Base-by-base conservation (phyloP, 2,113 vertebrate species). In the Macquaria australasica region DNA sequence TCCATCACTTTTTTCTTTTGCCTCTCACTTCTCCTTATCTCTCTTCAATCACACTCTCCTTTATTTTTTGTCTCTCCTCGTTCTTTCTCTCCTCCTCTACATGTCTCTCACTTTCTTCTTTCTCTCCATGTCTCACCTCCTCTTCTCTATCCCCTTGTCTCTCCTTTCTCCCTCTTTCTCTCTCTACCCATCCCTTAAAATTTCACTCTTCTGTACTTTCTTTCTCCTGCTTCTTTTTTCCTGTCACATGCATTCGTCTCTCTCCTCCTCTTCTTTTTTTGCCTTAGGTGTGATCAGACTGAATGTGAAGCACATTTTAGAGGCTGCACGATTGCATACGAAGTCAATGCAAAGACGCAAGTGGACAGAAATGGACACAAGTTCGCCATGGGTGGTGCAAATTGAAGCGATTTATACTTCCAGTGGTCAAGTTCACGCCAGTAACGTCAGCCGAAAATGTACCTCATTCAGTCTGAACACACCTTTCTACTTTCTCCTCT, bases 31-130 rank as follows among this genome's bases (percentile, higher is more conserved):
- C 59, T 48, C 43, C 37, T 63, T 80, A 39, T 74, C 43, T 59
- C 37, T 48, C 60, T n/a, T 60, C 15, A 31, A 64, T 77, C 80
- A 69, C 68, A 71, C 68, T 87, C 70, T 43, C 66, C 41, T 51
- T 21, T 67, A 18, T 81, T 58, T 63, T 9, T 41, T n/a, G 3
- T 41, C 4, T 15, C 56, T 71, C 43, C 37, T 20, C 6, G 4
- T 28, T 58, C 64, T 25, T 39, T 39, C 48, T 25, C 21, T n/a
- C 0, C 0, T 34, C 60, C 25, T 45, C 28, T n/a, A 18, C 6
- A 0, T 66, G 58, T 58, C 45, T 58, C 6, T 72, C 55, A 51
- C 74, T 67, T 66, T 72, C 28, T 48, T 34, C 2, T 11, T 28
- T 18, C 16, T 25, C 11, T 37, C 6, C 39, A 14, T 11, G 5